A percentile compares a stretch with the other conserved stretches of the same genome.
Evolutionary conservation across 2,113 vertebrate genomes (phyloP).

Genomic region (Actenoides hombroni): DNA sequence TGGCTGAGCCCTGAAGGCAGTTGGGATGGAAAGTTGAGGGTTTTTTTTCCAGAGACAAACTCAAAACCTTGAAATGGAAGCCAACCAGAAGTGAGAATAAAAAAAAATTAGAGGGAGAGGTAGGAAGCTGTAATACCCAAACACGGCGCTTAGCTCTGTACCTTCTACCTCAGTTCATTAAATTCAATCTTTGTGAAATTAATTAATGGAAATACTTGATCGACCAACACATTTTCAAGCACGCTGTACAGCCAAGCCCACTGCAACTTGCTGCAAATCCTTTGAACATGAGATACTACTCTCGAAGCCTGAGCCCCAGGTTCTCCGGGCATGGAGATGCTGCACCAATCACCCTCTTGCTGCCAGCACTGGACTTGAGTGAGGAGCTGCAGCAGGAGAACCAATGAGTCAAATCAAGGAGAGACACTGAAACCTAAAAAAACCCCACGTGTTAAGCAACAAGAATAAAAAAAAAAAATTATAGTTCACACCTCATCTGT

Average conservation of each 20-base stretch:
- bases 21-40: accelerated
- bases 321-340: neutral
- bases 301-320: neutral
- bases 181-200: neutral
- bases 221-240: neutral
- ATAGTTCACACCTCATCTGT: neutral
- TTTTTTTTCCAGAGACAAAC: neutral
- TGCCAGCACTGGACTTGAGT: accelerated
- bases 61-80: neutral
- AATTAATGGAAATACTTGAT: neutral
- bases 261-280: neutral
- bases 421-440: neutral
- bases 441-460: neutral
- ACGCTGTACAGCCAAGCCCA: neutral
- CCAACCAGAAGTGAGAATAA: neutral
- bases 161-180: neutral
- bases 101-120: neutral
- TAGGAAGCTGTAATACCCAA: neutral
- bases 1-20: neutral
- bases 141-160: neutral
- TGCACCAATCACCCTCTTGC: neutral
- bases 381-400: neutral
- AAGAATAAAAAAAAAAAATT: neutral
- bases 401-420: neutral
- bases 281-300: neutral